A percentile compares a stretch with the other conserved stretches of the same genome.
phyloP scores from a whole-genome alignment of 2,113 vertebrate genomes.

The Macquaria australasica region DNA sequence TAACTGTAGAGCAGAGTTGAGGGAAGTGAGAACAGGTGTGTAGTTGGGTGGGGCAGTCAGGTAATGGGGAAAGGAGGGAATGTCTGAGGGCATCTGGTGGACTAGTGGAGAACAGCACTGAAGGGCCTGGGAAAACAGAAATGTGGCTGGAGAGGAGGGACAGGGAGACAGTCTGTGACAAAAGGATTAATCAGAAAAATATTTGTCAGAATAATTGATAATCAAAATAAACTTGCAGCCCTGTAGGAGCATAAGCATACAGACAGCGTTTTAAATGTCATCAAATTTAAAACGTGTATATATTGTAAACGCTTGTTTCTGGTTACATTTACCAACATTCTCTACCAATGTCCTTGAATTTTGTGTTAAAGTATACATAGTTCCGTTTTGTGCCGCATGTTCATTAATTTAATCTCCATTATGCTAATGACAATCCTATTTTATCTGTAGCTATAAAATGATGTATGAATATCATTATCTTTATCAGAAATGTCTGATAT shows the following conservation, averaged over 20 bases:
- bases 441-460: conserved; percentile 15
- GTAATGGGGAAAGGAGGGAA: no score
- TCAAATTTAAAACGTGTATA: not conserved
- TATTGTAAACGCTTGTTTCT: not conserved
- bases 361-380: not conserved
- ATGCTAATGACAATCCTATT: conserved; percentile 25
- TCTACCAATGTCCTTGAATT: not conserved
- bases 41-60: no score
- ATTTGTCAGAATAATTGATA: not conserved
- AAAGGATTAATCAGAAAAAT: not conserved
- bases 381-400: not conserved
- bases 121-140: no score
- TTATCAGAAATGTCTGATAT: conserved; percentile 32
- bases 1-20: no score
- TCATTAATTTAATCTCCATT: conserved; percentile 9
- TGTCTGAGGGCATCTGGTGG: no score
- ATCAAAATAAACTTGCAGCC: not conserved
- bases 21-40: no score
- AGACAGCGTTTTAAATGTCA: not conserved
- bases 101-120: no score
- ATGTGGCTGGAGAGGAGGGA: no score
- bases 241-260: not conserved
- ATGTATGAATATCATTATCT: conserved; percentile 36
- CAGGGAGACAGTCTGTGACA: no score
- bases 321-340: not conserved